Evolutionary conservation across 2,113 vertebrate genomes (phyloP).

Genomic region (Agapornis roseicollis): DNA sequence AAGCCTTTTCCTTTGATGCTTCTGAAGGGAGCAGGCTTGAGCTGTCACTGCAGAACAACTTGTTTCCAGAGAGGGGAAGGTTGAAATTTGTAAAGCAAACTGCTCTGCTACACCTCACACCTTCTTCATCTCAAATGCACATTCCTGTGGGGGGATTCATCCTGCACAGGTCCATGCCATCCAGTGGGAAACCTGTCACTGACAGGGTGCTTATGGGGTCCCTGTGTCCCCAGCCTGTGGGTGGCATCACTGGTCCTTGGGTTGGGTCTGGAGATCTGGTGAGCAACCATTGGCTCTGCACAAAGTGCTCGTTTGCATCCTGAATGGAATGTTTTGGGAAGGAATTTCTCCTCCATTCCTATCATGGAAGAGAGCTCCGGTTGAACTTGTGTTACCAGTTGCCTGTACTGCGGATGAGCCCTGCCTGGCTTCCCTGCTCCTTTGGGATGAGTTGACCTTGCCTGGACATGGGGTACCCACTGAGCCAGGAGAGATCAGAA

Average conservation of each 20-base stretch:
- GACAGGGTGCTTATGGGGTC: neutral
- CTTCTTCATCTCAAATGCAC: neutral
- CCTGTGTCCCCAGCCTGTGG: neutral
- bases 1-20: slow-evolving; percentile 48
- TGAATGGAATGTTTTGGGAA: neutral
- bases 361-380: neutral
- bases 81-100: slow-evolving; percentile 36
- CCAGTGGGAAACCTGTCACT: neutral
- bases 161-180: neutral
- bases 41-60: slow-evolving; percentile 48
- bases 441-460: neutral
- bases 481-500: neutral
- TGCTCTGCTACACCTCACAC: neutral
- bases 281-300: neutral
- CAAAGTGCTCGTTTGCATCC: neutral
- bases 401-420: neutral
- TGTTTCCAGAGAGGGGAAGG: slow-evolving; percentile 40
- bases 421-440: neutral
- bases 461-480: neutral
- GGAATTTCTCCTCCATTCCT: neutral
- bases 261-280: neutral
- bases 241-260: neutral
- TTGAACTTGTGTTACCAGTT: neutral
- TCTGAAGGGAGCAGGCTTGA: slow-evolving; percentile 53
- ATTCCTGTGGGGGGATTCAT: neutral